phyloP scores from a whole-genome alignment of 2,797 vertebrate species.

The Rhabdomys pumilio region DNA sequence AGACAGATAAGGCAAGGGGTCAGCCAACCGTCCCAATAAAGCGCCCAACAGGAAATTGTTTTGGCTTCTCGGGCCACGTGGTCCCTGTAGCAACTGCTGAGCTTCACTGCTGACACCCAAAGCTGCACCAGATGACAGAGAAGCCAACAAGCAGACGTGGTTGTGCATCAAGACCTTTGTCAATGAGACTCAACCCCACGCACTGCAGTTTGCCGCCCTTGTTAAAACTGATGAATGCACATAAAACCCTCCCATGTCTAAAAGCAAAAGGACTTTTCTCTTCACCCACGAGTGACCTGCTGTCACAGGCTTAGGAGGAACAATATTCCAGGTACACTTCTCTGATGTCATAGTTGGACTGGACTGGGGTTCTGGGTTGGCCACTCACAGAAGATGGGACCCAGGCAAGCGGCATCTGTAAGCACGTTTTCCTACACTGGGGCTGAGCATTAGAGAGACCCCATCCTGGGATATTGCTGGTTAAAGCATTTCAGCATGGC shows the following conservation, averaged over 20 bases:
- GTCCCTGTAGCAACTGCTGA: neutral
- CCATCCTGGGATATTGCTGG: accelerated
- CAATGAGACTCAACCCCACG: neutral
- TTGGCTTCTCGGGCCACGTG: neutral
- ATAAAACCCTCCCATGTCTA: neutral
- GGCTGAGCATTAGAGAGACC: neutral
- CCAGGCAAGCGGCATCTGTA: neutral
- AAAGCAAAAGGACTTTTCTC: neutral
- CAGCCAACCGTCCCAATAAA: neutral
- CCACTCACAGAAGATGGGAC: neutral
- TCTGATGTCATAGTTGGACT: neutral
- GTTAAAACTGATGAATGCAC: neutral
- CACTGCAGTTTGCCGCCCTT: neutral
- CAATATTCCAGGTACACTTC: neutral
- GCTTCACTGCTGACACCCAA: neutral
- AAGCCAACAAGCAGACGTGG: neutral
- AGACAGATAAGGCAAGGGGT: neutral
- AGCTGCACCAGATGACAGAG: neutral
- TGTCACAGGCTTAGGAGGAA: neutral
- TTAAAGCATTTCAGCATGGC: neutral
- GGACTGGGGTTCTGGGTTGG: neutral
- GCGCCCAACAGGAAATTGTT: neutral
- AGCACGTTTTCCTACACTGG: neutral
- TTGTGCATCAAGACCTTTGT: neutral
- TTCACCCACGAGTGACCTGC: neutral